phyloP scores from a whole-genome alignment of 2,888 invertebrate species.

The Chironomus tentans region DNA sequence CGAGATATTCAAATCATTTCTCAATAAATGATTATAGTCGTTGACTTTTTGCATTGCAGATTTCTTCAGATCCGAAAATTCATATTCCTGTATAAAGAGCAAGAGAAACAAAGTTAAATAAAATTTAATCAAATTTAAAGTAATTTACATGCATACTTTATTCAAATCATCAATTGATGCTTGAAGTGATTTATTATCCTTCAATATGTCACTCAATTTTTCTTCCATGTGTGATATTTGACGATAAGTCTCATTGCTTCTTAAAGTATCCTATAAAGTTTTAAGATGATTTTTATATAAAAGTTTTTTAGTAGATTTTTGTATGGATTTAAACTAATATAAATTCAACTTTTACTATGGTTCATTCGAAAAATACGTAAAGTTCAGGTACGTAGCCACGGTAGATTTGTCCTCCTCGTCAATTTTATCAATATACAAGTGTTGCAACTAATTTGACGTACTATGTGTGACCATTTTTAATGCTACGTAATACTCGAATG shows the following conservation, averaged over 20 bases:
- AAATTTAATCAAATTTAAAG: neutral
- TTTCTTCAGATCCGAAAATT: neutral
- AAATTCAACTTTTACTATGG: too few relatives aligned
- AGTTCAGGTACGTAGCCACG: too few relatives aligned
- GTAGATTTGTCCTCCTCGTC: too few relatives aligned
- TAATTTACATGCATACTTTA: neutral
- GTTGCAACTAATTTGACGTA: too few relatives aligned
- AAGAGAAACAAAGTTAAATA: neutral
- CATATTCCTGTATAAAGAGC: neutral
- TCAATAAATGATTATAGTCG: slow-evolving; percentile 16
- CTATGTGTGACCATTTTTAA: too few relatives aligned
- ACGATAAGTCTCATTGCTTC: slow-evolving; percentile 31
- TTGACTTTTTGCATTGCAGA: slow-evolving; percentile 3
- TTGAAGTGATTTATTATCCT: slow-evolving; percentile 31
- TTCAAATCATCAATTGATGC: slow-evolving; percentile 27
- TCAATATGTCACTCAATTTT: slow-evolving; percentile 30
- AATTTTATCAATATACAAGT: too few relatives aligned
- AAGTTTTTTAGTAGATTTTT: too few relatives aligned
- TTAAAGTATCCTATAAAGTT: slow-evolving; percentile 28
- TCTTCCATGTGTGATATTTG: slow-evolving; percentile 32
- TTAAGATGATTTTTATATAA: neutral
- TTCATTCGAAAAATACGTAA: too few relatives aligned
- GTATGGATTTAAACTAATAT: too few relatives aligned
- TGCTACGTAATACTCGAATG: too few relatives aligned
- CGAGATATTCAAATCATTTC: neutral